Base-by-base conservation (phyloP, 2,888 invertebrate species). In the Notocelia uddmanniana region DNA sequence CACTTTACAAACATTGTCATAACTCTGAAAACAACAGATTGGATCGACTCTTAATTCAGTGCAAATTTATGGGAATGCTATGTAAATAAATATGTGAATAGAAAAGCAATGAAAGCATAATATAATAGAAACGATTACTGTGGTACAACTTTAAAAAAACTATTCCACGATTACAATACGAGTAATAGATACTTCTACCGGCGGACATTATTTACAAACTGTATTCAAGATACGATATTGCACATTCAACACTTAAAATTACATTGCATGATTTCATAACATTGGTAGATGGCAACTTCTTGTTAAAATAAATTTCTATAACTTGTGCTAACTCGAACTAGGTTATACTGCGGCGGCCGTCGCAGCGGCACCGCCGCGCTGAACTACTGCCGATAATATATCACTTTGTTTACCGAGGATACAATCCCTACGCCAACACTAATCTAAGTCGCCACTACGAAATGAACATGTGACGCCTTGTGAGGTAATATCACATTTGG, bases 221-320 rank as follows among this genome's bases (percentile, higher is more conserved):
- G 85, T 81, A 72, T 82, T 75, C 75, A 77, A 77, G 75, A 81
- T 80, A 80, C 81, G 82, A 88, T 92, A 93, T 93, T 93, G 93
- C 93, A 93, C 93, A 87, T 87, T 83, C 85, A 89, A 91, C 88
- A 91, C 92, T 93, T 93, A 93, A 85, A 90, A 89, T 85, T 90
- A 93, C 79, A 84, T 86, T 85, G 85, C 83, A 82, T 86, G 83
- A 85, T 81, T 85, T 82, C 80, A 82, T 86, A 87, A 88, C 84
- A 85, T 85, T 83, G 83, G 85, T 84, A 83, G 83, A 84, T 81
- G 82, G 85, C 86, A 83, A 81, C 81, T 79, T 70, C 80, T 80
- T 78, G 78, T 80, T 81, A 80, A 78, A 79, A 78, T 80, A 81
- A 80, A 70, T 68, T 75, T 62, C 60, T 72, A 68, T 63, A 55